These are phyloP conservation scores for Sigmodon hispidus DNA, from an alignment of 2,113 vertebrate species.

Conservation along the genomic window DNA sequence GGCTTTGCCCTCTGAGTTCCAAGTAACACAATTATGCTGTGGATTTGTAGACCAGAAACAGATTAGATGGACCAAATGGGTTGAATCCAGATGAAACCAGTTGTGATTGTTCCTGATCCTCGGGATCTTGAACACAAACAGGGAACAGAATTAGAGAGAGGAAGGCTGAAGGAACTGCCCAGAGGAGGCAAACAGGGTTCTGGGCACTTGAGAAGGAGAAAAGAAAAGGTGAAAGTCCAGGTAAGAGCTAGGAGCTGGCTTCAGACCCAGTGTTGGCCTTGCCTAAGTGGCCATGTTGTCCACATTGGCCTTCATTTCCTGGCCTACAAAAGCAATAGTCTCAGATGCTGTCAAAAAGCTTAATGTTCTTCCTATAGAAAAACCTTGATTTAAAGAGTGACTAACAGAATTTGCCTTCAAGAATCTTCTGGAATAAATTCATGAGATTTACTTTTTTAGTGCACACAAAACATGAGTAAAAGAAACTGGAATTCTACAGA, in stretches of 20 bases:
- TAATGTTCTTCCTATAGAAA: background rate
- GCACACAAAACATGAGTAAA: background rate
- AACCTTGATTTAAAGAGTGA: background rate
- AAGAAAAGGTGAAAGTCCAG: fast-evolving
- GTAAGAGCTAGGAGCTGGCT: background rate
- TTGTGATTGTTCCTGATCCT: background rate
- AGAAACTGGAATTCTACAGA: background rate
- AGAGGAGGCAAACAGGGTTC: fast-evolving
- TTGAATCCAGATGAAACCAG: background rate
- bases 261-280: background rate
- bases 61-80: background rate
- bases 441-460: background rate
- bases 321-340: background rate
- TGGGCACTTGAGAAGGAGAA: background rate
- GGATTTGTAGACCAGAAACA: background rate
- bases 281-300: background rate
- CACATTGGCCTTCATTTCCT: background rate
- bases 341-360: background rate
- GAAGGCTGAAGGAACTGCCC: background rate
- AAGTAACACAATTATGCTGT: background rate
- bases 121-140: background rate
- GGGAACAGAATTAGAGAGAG: too few relatives aligned
- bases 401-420: background rate
- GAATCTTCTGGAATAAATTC: background rate
- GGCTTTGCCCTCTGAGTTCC: background rate